Evolutionary conservation across 2,888 invertebrate species (phyloP).

Genomic region (Sceliomorpha sp.): DNA sequence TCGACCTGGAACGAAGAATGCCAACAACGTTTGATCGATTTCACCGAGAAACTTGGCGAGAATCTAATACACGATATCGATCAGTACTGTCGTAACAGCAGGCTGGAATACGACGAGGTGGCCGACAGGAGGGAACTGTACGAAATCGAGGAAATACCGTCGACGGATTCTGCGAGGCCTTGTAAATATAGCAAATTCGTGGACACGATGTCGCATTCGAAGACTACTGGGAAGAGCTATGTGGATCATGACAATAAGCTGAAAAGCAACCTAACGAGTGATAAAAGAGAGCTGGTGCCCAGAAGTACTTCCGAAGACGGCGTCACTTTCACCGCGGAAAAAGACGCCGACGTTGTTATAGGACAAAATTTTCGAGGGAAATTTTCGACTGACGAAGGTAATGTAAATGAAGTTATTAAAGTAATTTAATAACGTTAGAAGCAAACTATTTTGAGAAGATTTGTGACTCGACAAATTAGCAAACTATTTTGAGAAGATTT

Average conservation of each 20-base stretch:
- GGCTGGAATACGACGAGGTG: slow-evolving; percentile 66
- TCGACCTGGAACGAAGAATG: slow-evolving; percentile 84
- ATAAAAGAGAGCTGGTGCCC: slow-evolving; percentile 36
- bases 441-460: no score
- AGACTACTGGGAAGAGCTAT: slow-evolving; percentile 53
- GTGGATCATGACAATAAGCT: slow-evolving; percentile 62
- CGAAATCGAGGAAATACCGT: slow-evolving; percentile 27
- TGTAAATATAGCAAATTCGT: slow-evolving; percentile 64
- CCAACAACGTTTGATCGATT: slow-evolving; percentile 87
- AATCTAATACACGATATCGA: slow-evolving; percentile 90
- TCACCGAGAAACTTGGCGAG: slow-evolving; percentile 90
- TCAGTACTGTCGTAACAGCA: slow-evolving; percentile 73
- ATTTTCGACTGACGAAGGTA: slow-evolving; percentile 65
- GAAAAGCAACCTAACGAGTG: slow-evolving; percentile 25
- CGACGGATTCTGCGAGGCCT: slow-evolving; percentile 30
- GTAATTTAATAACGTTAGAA: no score
- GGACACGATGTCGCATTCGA: slow-evolving; percentile 61
- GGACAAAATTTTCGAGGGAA: slow-evolving; percentile 48
- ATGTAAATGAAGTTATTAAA: no score
- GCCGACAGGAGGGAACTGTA: slow-evolving; percentile 22
- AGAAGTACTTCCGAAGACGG: slow-evolving; percentile 55
- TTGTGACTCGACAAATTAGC: neutral
- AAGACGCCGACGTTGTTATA: slow-evolving; percentile 27
- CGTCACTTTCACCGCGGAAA: slow-evolving; percentile 61
- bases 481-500: slow-evolving; percentile 6